phyloP scores from a whole-genome alignment of 2,113 vertebrate genomes.

The Abramis brama region DNA sequence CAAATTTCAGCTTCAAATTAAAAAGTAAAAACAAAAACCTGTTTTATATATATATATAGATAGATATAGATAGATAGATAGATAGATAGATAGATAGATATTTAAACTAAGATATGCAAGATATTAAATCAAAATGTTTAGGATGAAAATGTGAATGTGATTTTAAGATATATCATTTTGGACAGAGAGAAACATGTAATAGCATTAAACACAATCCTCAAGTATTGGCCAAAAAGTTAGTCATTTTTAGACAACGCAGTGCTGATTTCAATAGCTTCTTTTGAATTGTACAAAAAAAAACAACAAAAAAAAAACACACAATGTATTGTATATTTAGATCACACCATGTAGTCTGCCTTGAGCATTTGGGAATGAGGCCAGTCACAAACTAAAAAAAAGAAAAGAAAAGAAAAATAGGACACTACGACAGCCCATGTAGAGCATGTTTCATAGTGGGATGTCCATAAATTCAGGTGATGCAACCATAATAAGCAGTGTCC shows the following conservation, averaged over 20 bases:
- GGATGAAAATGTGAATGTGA: not conserved
- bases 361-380: constrained; percentile 62
- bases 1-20: not conserved
- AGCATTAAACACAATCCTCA: not conserved
- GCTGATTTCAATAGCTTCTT: not conserved
- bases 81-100: too few relatives aligned
- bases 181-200: not conserved
- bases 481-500: constrained; percentile 43
- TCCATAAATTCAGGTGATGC: constrained; percentile 67
- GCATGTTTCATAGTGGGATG: constrained; percentile 69
- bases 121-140: not conserved
- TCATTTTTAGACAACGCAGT: not conserved
- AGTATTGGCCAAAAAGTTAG: not conserved
- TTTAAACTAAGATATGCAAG: not conserved
- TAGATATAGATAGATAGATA: too few relatives aligned
- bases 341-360: constrained; percentile 43
- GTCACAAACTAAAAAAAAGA: constrained; percentile 53
- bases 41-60: too few relatives aligned
- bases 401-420: constrained; percentile 64
- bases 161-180: not conserved
- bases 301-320: not conserved
- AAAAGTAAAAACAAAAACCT: not conserved
- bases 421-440: constrained; percentile 61
- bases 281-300: not conserved
- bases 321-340: constrained; percentile 30